A percentile compares a stretch with the other conserved stretches of the same genome.
These are phyloP conservation scores for Drosophila auraria DNA, from an alignment of 1,140 invertebrate species.

Conservation along the genomic window DNA sequence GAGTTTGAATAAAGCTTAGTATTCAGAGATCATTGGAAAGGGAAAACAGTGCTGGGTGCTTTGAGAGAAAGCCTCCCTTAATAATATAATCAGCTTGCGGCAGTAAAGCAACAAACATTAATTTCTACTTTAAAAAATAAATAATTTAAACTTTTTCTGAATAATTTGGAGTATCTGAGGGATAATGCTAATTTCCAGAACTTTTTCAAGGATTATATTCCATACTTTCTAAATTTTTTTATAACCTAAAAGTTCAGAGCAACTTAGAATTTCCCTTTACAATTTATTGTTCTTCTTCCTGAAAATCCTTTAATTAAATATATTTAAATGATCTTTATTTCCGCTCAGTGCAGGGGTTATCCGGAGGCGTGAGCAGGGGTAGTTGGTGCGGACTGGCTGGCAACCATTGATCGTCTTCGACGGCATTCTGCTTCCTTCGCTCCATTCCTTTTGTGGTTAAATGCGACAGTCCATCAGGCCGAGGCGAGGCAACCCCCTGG, in stretches of 20 bases:
- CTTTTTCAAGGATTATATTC: not conserved
- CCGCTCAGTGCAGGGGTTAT: slow-evolving; percentile 13
- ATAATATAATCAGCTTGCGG: not conserved
- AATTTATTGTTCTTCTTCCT: not conserved
- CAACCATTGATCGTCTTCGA: slow-evolving; percentile 76
- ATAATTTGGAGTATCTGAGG: not conserved
- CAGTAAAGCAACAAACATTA: no score
- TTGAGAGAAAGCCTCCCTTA: not conserved
- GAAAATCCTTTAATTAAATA: no score
- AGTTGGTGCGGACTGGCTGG: slow-evolving; percentile 28
- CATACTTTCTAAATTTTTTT: not conserved
- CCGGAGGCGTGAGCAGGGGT: slow-evolving; percentile 12
- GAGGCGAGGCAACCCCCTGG: slow-evolving; percentile 30
- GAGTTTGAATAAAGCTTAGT: not conserved
- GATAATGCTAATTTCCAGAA: not conserved
- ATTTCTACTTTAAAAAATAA: not conserved
- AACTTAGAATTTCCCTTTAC: not conserved
- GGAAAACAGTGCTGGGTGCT: not conserved
- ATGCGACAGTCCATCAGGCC: slow-evolving; percentile 59
- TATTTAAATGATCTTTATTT: not conserved
- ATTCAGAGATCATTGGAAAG: no score
- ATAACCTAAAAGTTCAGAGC: fast-evolving
- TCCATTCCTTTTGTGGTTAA: slow-evolving; percentile 82
- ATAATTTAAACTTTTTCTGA: no score
- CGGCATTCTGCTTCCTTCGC: slow-evolving; percentile 75